Conservation (phyloP, 2,113 vertebrate species). For the Loxodonta africana region DNA sequence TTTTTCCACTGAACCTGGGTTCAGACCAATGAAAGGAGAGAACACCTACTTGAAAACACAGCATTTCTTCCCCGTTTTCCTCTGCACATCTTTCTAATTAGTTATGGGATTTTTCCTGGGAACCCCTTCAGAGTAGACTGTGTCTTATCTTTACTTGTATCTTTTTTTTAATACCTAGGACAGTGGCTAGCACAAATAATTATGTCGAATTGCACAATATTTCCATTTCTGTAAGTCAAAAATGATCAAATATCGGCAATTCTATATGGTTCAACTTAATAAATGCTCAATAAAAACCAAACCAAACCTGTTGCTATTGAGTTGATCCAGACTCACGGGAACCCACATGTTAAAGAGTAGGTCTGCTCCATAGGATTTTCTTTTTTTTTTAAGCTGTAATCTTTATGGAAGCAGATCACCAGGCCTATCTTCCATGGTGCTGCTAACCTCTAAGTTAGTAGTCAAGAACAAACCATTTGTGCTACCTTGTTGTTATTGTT, state of each 20-base stretch:
- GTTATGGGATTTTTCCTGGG: neutral
- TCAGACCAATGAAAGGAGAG: too few relatives aligned
- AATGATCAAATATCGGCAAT: neutral
- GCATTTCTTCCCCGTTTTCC: neutral
- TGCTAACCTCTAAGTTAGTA: neutral
- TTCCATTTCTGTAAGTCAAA: neutral
- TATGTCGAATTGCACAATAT: accelerated
- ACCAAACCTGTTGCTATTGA: neutral
- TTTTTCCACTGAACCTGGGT: neutral
- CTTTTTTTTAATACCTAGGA: neutral
- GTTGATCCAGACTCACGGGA: neutral
- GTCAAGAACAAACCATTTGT: neutral
- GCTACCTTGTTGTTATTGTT: too few relatives aligned
- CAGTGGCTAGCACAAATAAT: neutral
- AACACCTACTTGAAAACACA: accelerated
- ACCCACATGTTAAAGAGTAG: neutral
- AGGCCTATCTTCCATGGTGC: neutral
- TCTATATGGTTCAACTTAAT: neutral
- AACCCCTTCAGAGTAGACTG: neutral
- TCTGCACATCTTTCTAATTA: neutral
- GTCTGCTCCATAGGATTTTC: neutral
- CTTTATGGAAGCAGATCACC: neutral
- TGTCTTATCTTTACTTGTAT: neutral
- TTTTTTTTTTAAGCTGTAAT: too few relatives aligned
- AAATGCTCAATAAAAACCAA: neutral